Evolutionary conservation across 2,797 vertebrate genomes (phyloP).

Genomic region (Tiaroga cobitis): DNA sequence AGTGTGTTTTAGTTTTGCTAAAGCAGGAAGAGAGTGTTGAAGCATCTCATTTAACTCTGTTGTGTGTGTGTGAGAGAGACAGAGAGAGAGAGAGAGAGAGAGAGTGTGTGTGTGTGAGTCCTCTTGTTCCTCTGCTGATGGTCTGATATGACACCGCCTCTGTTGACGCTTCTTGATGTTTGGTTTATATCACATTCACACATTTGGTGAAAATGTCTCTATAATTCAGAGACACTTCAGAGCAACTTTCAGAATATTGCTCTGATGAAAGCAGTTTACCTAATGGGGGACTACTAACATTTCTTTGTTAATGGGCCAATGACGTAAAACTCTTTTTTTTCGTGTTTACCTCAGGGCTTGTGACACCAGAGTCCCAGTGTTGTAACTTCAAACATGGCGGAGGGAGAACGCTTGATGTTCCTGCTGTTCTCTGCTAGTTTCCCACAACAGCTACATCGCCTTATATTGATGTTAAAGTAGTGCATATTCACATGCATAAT

Average conservation of each 20-base stretch:
- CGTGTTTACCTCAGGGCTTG: too few relatives aligned
- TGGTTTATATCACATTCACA: conserved; percentile 1
- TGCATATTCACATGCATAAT: too few relatives aligned
- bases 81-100: too few relatives aligned
- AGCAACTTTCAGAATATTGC: not conserved
- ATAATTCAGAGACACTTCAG: not conserved
- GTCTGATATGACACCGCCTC: not conserved
- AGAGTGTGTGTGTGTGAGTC: too few relatives aligned
- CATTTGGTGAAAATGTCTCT: not conserved
- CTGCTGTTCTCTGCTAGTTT: too few relatives aligned
- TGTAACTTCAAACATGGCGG: too few relatives aligned
- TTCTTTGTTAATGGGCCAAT: not conserved
- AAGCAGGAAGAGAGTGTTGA: not conserved
- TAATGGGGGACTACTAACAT: not conserved
- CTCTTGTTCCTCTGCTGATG: not conserved
- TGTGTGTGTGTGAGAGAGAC: not conserved
- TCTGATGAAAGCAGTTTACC: not conserved
- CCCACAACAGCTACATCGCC: too few relatives aligned
- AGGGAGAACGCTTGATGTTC: too few relatives aligned
- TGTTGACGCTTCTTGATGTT: not conserved
- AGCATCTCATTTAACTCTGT: not conserved
- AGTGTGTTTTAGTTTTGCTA: not conserved
- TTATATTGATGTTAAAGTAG: too few relatives aligned
- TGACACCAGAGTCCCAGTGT: too few relatives aligned
- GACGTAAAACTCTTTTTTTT: not conserved